These are phyloP conservation scores for Pyrgilauda ruficollis DNA, from an alignment of 2,113 vertebrate genomes.

Conservation along the genomic window DNA sequence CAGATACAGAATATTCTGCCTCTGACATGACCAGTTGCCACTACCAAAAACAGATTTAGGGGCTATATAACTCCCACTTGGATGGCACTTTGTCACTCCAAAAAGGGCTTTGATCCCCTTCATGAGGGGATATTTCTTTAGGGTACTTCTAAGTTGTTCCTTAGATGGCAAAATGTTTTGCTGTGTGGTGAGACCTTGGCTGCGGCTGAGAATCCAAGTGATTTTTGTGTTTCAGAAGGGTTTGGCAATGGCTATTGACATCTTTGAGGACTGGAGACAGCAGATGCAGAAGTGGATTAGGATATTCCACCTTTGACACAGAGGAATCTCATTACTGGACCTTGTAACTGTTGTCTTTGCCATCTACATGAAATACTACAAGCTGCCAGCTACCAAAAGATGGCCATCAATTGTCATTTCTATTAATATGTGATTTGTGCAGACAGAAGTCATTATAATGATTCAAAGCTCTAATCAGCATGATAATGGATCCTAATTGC, in stretches of 20 bases:
- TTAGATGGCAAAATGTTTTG: neutral
- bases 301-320: neutral
- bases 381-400: neutral
- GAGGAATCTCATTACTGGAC: neutral
- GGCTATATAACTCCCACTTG: neutral
- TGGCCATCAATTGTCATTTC: slow-evolving; percentile 17
- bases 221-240: neutral
- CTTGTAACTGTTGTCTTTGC: neutral
- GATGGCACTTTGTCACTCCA: neutral
- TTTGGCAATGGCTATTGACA: neutral
- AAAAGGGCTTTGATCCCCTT: neutral
- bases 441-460: slow-evolving; percentile 23
- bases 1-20: neutral
- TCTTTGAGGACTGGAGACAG: neutral
- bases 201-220: neutral
- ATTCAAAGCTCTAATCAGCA: slow-evolving; percentile 44
- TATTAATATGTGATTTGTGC: slow-evolving; percentile 16
- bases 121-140: neutral
- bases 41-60: neutral
- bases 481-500: slow-evolving; percentile 61
- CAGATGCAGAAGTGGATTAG: neutral
- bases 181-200: neutral
- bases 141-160: neutral
- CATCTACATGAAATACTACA: neutral
- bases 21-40: neutral